Evolutionary conservation across 2,797 vertebrate species (phyloP), one percentile per base, ranked within the genome.

Genomic region (Rachycentron canadum): DNA sequence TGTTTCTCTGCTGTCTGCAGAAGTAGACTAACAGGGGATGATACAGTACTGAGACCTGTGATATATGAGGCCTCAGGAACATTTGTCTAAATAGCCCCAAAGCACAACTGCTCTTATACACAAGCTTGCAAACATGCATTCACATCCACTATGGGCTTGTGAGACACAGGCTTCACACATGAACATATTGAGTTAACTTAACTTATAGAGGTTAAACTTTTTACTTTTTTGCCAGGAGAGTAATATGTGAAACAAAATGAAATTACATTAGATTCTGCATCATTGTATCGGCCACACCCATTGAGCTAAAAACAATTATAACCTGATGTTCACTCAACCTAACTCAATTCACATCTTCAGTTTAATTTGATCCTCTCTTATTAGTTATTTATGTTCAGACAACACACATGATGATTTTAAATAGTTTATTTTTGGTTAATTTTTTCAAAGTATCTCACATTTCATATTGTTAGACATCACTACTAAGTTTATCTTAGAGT

Each of bases 1-100:
- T 81, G 76, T 88, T 87, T 90, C 73, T 89, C 82, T 86, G 73
- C 69, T 80, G 82, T 91, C 89, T 90, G 86, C 82, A 85, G 81
- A 84, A 88, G 79, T 56, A 76, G 78, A 85, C 84, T 85, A 79
- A 47, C 41, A 23, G 84, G 79, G 82, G 57, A 83, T 76, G 72
- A 87, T 84, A 70, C 79, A 87, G 87, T 78, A 38, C 76, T 73
- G 70, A 90, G 87, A 87, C 81, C 75, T 69, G 77, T 90, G 89
- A 89, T 89, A 68, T 89, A 89, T 82, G 87, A 89, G 86, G 56
- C 71, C 10, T 91, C 88, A 85, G 66, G 66, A 87, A 77, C 79
- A 82, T 91, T 90, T 83, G 83, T 91, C 84, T 91, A 83, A 89
- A 87, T 62, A 86, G 79, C 74, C 82, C 83, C 47, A 76, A 84